Percentiles rank a stretch among this genome's conserved stretches.
Conservation (phyloP, 37 sponge, comb jelly and placozoan genomes). For the Petrosia ficiformis region DNA sequence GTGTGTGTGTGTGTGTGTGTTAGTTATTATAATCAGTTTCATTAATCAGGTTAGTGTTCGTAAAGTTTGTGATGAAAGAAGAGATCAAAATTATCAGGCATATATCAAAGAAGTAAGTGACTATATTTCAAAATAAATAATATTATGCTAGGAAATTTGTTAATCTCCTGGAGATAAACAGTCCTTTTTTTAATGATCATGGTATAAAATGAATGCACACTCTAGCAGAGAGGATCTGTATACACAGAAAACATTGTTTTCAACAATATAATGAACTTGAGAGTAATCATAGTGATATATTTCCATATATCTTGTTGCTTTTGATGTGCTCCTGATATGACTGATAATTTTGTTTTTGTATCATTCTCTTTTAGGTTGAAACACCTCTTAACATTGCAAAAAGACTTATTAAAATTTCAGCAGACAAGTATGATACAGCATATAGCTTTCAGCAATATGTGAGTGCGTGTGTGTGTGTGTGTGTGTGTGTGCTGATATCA, state of each 20-base stretch:
- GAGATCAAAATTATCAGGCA: constrained; percentile 76
- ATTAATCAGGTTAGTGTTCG: too few species aligned
- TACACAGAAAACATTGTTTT: too few species aligned
- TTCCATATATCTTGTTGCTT: too few species aligned
- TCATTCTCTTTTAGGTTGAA: constrained; percentile 45
- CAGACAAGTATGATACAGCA: constrained; percentile 74
- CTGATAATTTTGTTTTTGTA: not conserved
- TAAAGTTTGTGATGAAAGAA: constrained; percentile 52
- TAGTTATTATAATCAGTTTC: too few species aligned
- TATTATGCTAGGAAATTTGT: not conserved
- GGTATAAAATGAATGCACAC: not conserved
- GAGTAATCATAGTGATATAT: too few species aligned
- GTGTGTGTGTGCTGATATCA: not conserved
- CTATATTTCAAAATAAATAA: not conserved
- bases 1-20: too few species aligned
- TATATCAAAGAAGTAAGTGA: constrained; percentile 73
- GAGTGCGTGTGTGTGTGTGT: not conserved
- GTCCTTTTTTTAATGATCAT: not conserved
- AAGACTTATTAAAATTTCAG: constrained; percentile 69
- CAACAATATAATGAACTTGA: too few species aligned
- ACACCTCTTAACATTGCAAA: constrained; percentile 71
- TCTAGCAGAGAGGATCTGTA: too few species aligned
- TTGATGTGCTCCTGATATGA: too few species aligned
- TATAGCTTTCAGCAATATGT: constrained; percentile 64
- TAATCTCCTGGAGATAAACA: not conserved